Evolutionary conservation across 1,140 invertebrate genomes (phyloP).

Genomic region (Pseudobourletiella spinata): DNA sequence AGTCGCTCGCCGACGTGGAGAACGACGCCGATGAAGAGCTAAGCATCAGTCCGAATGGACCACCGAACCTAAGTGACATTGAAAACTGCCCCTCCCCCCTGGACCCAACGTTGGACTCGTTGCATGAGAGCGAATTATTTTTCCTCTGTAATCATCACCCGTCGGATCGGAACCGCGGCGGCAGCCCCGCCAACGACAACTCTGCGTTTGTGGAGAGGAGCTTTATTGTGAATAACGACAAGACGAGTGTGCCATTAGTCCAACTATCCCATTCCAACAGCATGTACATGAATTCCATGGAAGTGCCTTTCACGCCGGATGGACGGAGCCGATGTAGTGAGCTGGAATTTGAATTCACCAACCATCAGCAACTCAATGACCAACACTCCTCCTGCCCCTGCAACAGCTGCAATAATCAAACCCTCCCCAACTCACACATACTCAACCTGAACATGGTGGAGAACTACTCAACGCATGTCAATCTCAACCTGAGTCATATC

Average conservation of each 20-base stretch:
- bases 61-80: constrained; percentile 18
- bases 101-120: background rate
- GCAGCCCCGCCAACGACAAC: background rate
- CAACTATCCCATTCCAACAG: background rate
- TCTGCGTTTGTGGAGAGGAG: background rate
- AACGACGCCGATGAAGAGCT: constrained; percentile 34
- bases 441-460: background rate
- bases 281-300: background rate
- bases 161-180: background rate
- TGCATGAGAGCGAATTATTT: constrained; percentile 15
- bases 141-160: constrained; percentile 19
- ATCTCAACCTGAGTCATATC: constrained; percentile 11
- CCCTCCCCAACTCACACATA: background rate
- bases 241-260: background rate
- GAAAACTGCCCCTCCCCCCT: background rate
- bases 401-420: background rate
- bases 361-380: background rate
- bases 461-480: constrained; percentile 14
- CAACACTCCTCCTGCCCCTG: background rate
- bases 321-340: background rate
- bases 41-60: constrained; percentile 32
- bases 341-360: background rate
- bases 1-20: constrained; percentile 14
- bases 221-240: background rate
- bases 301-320: background rate